Evolutionary conservation across 2,797 vertebrate genomes (phyloP).

Genomic region (Rachycentron canadum): DNA sequence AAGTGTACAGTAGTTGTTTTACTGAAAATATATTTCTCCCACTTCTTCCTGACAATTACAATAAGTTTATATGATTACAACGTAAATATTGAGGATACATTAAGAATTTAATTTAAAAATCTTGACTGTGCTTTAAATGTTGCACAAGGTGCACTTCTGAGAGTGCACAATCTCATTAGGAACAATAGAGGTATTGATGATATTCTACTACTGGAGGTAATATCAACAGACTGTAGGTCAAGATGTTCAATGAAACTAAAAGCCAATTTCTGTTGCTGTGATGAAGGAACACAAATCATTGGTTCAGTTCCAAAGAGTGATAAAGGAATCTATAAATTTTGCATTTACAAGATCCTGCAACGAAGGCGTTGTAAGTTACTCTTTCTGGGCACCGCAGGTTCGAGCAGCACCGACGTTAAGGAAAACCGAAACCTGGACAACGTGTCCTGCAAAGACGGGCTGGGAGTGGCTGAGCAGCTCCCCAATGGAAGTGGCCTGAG

Average conservation of each 20-base stretch:
- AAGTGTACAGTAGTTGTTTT: constrained; percentile 28
- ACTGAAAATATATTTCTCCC: constrained; percentile 11
- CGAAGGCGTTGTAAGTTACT: constrained; percentile 99
- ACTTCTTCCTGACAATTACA: constrained; percentile 8
- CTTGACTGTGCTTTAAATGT: constrained; percentile 10
- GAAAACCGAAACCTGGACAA: constrained; percentile 97
- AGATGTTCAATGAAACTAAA: constrained; percentile 49
- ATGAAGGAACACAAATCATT: constrained; percentile 94
- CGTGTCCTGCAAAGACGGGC: constrained; percentile 91
- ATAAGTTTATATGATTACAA: not conserved
- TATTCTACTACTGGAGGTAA: constrained; percentile 18
- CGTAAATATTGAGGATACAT: constrained; percentile 1
- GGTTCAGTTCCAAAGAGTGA: constrained; percentile 96
- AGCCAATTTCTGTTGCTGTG: constrained; percentile 48
- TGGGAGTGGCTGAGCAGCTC: constrained; percentile 89
- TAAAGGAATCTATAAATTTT: constrained; percentile 99
- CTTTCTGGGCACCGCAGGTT: constrained; percentile 99
- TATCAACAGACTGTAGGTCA: constrained; percentile 13
- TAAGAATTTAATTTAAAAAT: constrained; percentile 29
- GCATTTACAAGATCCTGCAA: constrained; percentile 99
- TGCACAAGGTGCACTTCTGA: constrained; percentile 9
- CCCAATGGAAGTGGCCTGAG: constrained; percentile 91
- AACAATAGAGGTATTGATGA: constrained; percentile 9
- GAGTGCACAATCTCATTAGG: not conserved
- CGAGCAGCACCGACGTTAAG: constrained; percentile 97